These are phyloP conservation scores for Spea hammondii DNA, from an alignment of 2,797 vertebrate genomes.

Conservation along the genomic window DNA sequence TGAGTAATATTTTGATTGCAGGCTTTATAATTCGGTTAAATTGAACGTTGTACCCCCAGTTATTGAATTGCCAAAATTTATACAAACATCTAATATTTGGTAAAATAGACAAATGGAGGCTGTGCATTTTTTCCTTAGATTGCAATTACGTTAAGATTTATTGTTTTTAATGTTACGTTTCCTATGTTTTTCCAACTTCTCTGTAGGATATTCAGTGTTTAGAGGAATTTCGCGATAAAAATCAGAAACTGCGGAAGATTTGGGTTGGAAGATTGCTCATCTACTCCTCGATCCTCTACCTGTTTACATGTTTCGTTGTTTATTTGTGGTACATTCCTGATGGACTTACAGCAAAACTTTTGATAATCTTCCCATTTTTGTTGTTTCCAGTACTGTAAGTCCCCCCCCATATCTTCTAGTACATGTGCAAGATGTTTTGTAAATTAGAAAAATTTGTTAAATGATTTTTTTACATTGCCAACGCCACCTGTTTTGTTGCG, in stretches of 20 bases:
- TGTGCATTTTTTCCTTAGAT: too few species aligned
- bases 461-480: too few species aligned
- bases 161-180: neutral
- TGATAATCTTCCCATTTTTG: slow-evolving; percentile 85
- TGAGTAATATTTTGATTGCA: too few species aligned
- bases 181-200: slow-evolving; percentile 37
- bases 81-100: too few species aligned
- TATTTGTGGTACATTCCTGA: slow-evolving; percentile 95
- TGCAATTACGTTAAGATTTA: neutral
- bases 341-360: slow-evolving; percentile 79
- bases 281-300: slow-evolving; percentile 85
- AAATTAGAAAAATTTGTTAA: too few species aligned
- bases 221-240: slow-evolving; percentile 91
- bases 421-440: too few species aligned
- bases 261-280: slow-evolving; percentile 89
- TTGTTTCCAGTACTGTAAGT: slow-evolving; percentile 95
- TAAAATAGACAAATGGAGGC: too few species aligned
- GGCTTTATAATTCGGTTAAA: too few species aligned
- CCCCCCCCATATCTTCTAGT: neutral
- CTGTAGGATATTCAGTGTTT: slow-evolving; percentile 84
- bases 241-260: slow-evolving; percentile 87
- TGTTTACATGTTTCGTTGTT: slow-evolving; percentile 80
- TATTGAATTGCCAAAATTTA: too few species aligned
- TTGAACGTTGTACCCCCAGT: too few species aligned
- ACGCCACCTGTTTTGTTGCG: too few species aligned